phyloP scores from a whole-genome alignment of 2,797 vertebrate species.

The Crax fasciolata region DNA sequence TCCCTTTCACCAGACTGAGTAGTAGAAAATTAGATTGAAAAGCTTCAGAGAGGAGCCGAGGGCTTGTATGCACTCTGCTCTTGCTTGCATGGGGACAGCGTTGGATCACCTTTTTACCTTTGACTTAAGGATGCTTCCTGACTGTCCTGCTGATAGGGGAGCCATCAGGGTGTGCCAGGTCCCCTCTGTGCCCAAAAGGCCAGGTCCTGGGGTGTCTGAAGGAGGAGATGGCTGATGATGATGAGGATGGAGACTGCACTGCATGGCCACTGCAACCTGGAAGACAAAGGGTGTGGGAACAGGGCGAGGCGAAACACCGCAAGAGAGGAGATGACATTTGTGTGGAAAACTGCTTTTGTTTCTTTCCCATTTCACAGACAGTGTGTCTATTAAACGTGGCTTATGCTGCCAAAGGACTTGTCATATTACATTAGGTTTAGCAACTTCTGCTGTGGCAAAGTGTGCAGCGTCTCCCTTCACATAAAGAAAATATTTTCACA shows the following conservation, averaged over 20 bases:
- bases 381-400: slow-evolving; percentile 74
- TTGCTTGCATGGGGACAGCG: neutral
- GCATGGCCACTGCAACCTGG: rapidly evolving
- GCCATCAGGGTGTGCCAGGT: neutral
- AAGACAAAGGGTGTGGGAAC: neutral
- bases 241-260: rapidly evolving
- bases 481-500: slow-evolving; percentile 82
- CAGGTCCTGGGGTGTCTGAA: rapidly evolving
- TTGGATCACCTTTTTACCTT: neutral
- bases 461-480: slow-evolving; percentile 76
- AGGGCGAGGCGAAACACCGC: neutral
- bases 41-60: neutral
- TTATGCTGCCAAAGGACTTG: slow-evolving; percentile 80
- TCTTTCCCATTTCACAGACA: slow-evolving; percentile 71
- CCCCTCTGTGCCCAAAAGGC: neutral
- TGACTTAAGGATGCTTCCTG: neutral
- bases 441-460: slow-evolving; percentile 79
- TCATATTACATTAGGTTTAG: slow-evolving; percentile 80
- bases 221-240: neutral
- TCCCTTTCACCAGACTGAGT: neutral
- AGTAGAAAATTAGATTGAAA: neutral
- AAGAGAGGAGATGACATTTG: slow-evolving; percentile 29
- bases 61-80: rapidly evolving
- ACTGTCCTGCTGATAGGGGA: neutral
- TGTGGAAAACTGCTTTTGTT: slow-evolving; percentile 36